Conservation (phyloP, 1,140 invertebrate genomes). For the Aricia agestis region DNA sequence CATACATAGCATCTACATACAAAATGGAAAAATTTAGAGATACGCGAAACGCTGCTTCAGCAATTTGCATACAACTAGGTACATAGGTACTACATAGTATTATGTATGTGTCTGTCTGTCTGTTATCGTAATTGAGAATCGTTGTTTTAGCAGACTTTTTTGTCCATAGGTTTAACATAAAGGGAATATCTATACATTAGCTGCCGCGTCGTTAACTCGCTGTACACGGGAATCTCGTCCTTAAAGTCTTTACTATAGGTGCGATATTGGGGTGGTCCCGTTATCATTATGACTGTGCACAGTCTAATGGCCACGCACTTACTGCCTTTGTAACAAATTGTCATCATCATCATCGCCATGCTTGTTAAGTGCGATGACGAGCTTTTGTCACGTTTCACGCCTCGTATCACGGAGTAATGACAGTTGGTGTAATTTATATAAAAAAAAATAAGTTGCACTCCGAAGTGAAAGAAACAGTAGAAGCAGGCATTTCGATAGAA, state of each 20-base stretch:
- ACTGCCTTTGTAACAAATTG: conserved; percentile 2
- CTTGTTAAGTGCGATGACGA: neutral
- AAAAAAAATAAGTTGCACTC: too few relatives aligned
- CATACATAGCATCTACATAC: too few relatives aligned
- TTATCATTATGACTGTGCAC: neutral
- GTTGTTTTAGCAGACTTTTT: neutral
- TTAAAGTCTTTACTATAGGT: neutral
- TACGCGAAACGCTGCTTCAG: too few relatives aligned
- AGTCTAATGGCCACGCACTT: neutral
- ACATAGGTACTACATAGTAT: too few relatives aligned
- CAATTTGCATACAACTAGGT: neutral
- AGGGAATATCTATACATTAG: conserved; percentile 2
- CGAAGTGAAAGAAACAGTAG: too few relatives aligned
- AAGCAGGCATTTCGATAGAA: too few relatives aligned
- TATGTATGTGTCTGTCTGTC: neutral
- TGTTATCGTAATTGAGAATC: conserved; percentile 5
- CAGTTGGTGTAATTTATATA: too few relatives aligned
- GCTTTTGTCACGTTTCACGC: neutral
- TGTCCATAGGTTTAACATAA: neutral
- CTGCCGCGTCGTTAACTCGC: neutral
- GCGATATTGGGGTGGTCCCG: neutral
- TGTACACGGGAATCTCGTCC: neutral
- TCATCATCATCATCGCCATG: conserved; percentile 2
- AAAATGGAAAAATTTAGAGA: too few relatives aligned
- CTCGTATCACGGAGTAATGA: neutral